These are phyloP conservation scores for Zygaena filipendulae DNA, from an alignment of 2,888 invertebrate species.

Conservation along the genomic window DNA sequence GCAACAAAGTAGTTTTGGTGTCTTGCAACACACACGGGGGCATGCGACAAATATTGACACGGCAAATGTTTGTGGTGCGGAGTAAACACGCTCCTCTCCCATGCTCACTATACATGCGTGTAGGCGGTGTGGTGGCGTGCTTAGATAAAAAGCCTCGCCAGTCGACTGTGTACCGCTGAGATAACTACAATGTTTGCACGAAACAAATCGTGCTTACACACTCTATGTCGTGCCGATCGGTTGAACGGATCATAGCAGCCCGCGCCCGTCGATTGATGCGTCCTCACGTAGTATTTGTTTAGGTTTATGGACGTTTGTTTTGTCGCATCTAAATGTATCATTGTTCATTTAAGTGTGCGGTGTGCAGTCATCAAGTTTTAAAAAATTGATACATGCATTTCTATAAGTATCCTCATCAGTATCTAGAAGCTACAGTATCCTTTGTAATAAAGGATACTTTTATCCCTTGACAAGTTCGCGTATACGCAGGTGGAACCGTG, in stretches of 20 bases:
- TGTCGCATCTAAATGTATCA: conserved; percentile 16
- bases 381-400: too few species aligned
- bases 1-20: too few species aligned
- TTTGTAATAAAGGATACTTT: too few species aligned
- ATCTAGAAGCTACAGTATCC: too few species aligned
- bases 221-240: conserved; percentile 43
- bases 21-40: conserved; percentile 40
- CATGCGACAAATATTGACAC: conserved; percentile 56
- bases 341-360: too few species aligned
- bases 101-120: conserved; percentile 37
- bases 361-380: too few species aligned
- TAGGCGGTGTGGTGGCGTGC: conserved; percentile 35
- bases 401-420: too few species aligned
- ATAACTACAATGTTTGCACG: conserved; percentile 51
- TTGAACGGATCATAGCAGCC: conserved; percentile 37
- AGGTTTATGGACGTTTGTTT: conserved; percentile 28
- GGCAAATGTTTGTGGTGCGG: conserved; percentile 50
- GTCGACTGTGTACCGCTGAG: conserved; percentile 33
- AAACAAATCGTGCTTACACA: conserved; percentile 56
- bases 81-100: conserved; percentile 45
- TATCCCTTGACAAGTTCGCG: too few species aligned
- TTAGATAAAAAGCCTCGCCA: conserved; percentile 34
- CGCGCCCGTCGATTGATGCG: conserved; percentile 37
- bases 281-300: conserved; percentile 56
- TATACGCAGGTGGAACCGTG: too few species aligned